Evolutionary conservation across 2,888 invertebrate genomes (phyloP), one percentile per base, ranked within the genome.

Genomic region (Drosophila infuscata): DNA sequence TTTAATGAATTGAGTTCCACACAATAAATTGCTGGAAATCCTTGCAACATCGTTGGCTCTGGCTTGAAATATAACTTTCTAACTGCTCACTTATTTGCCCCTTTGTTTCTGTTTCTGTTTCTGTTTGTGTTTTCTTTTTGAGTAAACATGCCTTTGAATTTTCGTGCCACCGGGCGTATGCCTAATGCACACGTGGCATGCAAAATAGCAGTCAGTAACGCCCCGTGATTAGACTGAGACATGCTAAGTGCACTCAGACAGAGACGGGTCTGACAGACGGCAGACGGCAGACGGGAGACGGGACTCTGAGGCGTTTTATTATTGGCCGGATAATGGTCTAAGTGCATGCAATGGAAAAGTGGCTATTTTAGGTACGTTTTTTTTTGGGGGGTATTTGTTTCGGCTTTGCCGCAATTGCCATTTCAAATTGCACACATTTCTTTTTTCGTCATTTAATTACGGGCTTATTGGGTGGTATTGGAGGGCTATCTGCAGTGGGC

Each of bases 201-300:
- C 88, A 86, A 85, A 85, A 77, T 76, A 80, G 83, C 86, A 85
- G 88, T 85, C 83, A 74, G 84, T 69, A 83, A 85, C 85, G 85
- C 85, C 88, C 82, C 68, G 67, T 85, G 83, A 85, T 88, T 88
- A 83, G 88, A 59, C 82, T 67, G 62, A 73, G 88, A 78, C 85
- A 85, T 83, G 85, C 88, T 73, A 85, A 85, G 79, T 82, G 74
- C 79, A 71, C 76, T 70, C 81, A 77, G 62, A 61, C 51, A 57
- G 58, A 36, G 20, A 35, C 6, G 11, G 25, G 7, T 25, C 25
- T 25, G 25, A 56, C 48, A 9, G 11, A 9, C 9, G 36, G n/a
- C n/a, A 25, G 35, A 15, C 56, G n/a, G 25, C 48, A 9, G 11
- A 9, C 9, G 36, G n/a, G 17, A 25, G 35, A 15, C 56, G n/a